Evolutionary conservation across 1,140 invertebrate species (phyloP).

Genomic region (Cydia fagiglandana): DNA sequence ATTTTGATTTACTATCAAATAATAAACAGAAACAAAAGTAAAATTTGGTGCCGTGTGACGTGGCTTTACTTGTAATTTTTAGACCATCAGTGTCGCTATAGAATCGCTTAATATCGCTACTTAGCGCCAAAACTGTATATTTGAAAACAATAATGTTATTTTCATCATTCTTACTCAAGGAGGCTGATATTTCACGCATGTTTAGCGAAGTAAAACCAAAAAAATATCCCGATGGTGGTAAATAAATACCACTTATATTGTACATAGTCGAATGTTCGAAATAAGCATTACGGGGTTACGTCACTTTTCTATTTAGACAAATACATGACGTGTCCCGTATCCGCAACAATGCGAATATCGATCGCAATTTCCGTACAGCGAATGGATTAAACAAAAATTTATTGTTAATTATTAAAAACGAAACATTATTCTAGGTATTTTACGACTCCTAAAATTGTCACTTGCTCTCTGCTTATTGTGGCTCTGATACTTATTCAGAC

Average conservation of each 20-base stretch:
- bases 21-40: neutral
- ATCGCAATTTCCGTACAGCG: neutral
- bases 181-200: too few species aligned
- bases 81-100: neutral
- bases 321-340: slow-evolving; percentile 2
- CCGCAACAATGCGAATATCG: neutral
- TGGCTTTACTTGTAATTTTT: neutral
- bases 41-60: neutral
- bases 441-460: too few species aligned
- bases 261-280: neutral
- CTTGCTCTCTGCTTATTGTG: too few species aligned
- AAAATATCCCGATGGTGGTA: too few species aligned
- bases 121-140: neutral
- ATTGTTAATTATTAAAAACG: too few species aligned
- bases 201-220: too few species aligned
- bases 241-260: too few species aligned
- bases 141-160: neutral
- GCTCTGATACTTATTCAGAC: too few species aligned
- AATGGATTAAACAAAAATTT: too few species aligned
- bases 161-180: neutral
- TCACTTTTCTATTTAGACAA: neutral
- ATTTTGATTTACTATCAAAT: neutral
- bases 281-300: neutral
- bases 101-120: neutral
- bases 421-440: too few species aligned